These are phyloP conservation scores for Neoaliturus tenellus DNA, from an alignment of 2,888 invertebrate species.

Conservation along the genomic window DNA sequence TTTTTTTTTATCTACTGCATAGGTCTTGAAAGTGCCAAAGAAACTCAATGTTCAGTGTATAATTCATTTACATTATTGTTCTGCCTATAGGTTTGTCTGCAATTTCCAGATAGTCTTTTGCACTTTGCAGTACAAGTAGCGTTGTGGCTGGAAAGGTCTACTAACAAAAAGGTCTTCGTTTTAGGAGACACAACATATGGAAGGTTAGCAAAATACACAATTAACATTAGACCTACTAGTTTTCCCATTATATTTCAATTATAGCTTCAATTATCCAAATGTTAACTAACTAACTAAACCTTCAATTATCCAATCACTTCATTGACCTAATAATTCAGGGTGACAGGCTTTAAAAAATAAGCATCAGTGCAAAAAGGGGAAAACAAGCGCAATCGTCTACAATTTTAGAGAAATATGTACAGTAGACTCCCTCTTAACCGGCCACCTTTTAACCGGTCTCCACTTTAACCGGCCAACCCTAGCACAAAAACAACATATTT, in stretches of 20 bases:
- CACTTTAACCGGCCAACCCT: too few relatives aligned
- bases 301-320: not conserved
- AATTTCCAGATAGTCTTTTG: slow-evolving; percentile 92
- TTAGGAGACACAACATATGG: slow-evolving; percentile 95
- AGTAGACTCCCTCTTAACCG: too few relatives aligned
- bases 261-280: not conserved
- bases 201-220: slow-evolving; percentile 74
- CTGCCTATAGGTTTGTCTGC: slow-evolving; percentile 85
- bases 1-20: too few relatives aligned
- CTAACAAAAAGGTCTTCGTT: slow-evolving; percentile 82
- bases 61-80: not conserved
- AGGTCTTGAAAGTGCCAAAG: too few relatives aligned
- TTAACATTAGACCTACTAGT: too few relatives aligned
- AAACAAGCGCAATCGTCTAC: too few relatives aligned
- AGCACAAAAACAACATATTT: too few relatives aligned
- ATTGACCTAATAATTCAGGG: not conserved
- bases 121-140: slow-evolving; percentile 81
- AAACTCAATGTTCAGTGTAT: not conserved
- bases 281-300: not conserved
- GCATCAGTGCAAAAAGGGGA: too few relatives aligned
- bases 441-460: too few relatives aligned
- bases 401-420: too few relatives aligned
- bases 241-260: too few relatives aligned
- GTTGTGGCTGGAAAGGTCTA: slow-evolving; percentile 72
- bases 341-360: too few relatives aligned